Base-by-base conservation (phyloP, 1,140 invertebrate genomes). In the Homalodisca vitripennis region DNA sequence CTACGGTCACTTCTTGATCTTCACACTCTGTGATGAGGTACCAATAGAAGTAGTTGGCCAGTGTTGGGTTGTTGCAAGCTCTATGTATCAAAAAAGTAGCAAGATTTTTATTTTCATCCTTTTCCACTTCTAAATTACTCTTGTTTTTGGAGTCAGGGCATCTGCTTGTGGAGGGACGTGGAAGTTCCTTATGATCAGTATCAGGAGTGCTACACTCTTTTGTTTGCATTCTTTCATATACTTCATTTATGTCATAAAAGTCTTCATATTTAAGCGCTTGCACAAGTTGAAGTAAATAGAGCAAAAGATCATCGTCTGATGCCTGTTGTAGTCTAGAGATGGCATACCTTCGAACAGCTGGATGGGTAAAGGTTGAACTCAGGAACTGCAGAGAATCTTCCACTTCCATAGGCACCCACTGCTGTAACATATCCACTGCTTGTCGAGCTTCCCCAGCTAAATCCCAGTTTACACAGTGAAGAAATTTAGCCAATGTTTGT, bases 11-110 rank as follows among this genome's bases (percentile, higher is more conserved):
- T 2, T 86, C 83, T 53, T 83, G 79, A 75, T 86, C 87, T 79
- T 97, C 95, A 79, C 94, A 95, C 81, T 98, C 96, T 47, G 97
- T 93, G 26, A 90, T 85, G 51, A 98, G 81, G 83, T 80, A 89
- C 97, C 97, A 99, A 80, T 95, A 98, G 73, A 99, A 90, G 81
- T 98, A 98, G 82, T 98, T 98, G 48, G 95, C 95, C 57, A 99
- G 79, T 24, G 87, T 90, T 30, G 89, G 87, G 83, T 98, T 97
- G 75, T 88, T 86, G 79, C 93, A 94, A 6, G 96, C 94, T 66
- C 95, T 84, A 57, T 88, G 85, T 66, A 99, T 95, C 1, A 99
- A 85, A 82, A 98, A 99, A 26, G 91, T 91, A 6, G 94, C 91
- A 65, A 99, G 83, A 83, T 97, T 93, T 77, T 81, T 75, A 51